Evolutionary conservation across 1,140 invertebrate genomes (phyloP), one percentile per base, ranked within the genome.

Genomic region (Chelonus insularis): DNA sequence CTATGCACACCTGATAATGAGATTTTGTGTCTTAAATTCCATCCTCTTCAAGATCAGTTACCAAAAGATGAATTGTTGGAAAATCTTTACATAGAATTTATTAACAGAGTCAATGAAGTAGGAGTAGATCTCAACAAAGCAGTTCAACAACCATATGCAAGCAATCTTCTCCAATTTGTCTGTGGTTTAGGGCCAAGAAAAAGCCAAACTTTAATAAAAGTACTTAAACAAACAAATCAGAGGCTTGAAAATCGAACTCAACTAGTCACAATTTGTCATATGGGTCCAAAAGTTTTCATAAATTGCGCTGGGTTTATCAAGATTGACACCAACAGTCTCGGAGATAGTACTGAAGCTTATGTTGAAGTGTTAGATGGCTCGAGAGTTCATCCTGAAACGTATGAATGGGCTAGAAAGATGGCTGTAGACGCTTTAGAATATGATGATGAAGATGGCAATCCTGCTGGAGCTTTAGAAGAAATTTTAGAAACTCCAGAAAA

Each of bases 391-490:
- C n/a, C 97, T 0, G 98, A 99, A 82, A 96, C 95, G 0, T 99
- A 99, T 71, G 97, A 99, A 77, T 99, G 97, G 97, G 98, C 98
- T 0, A 82, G 96, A 16, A 99, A 99, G 84, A 99, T 99, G 97
- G 98, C 97, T 2, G 95, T 99, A 0, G 98, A 99, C 84, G 98
- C 98, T 5, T 81, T 99, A 8, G 98, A 99, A 68, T 98, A n/a
- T n/a, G n/a, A n/a, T n/a, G n/a, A n/a, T n/a, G n/a, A n/a, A n/a
- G n/a, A n/a, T n/a, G n/a, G n/a, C 0, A 98, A 99, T 84, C 96
- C 97, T 0, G 95, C 96, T 0, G 93, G 93, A 2, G 97, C 97
- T 14, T 80, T 99, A 1, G 96, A 99, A 72, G 97, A 99, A 81
- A 99, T 99, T 72, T 79, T 99, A 0, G 94, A 98, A 79, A 90